A percentile compares a stretch with the other conserved stretches of the same genome.
These are phyloP conservation scores for Falco concolor DNA, from an alignment of 2,797 vertebrate species.

Conservation along the genomic window DNA sequence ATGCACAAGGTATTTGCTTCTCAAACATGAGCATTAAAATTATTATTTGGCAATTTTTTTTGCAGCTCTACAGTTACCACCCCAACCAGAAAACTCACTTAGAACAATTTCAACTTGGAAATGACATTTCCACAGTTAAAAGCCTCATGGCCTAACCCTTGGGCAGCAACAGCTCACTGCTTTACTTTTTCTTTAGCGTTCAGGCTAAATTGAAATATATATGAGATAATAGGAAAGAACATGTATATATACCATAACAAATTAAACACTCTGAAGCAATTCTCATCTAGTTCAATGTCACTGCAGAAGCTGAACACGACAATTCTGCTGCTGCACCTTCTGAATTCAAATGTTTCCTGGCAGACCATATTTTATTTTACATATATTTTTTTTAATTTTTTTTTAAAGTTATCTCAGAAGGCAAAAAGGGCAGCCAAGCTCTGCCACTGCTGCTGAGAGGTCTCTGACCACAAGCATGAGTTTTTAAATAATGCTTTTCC, in stretches of 20 bases:
- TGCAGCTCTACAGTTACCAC: neutral
- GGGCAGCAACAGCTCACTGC: neutral
- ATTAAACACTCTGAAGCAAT: conserved; percentile 28
- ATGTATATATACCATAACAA: neutral
- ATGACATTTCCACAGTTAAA: neutral
- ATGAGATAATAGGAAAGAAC: conserved; percentile 1
- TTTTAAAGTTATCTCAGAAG: neutral
- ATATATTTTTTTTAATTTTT: neutral
- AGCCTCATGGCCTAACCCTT: neutral
- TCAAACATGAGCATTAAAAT: neutral
- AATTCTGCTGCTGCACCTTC: neutral
- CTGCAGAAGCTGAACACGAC: neutral
- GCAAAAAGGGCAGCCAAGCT: neutral
- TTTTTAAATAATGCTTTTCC: neutral
- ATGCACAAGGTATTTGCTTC: neutral
- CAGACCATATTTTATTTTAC: neutral
- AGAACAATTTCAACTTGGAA: neutral
- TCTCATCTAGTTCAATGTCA: neutral
- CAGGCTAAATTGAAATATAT: conserved; percentile 20
- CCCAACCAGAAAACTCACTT: neutral
- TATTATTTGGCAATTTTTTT: neutral
- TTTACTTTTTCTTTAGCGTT: neutral
- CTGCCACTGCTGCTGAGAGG: neutral
- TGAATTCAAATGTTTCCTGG: neutral
- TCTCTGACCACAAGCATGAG: neutral